phyloP scores from a whole-genome alignment of 1,140 invertebrate species.

The Globodera ellingtonae region DNA sequence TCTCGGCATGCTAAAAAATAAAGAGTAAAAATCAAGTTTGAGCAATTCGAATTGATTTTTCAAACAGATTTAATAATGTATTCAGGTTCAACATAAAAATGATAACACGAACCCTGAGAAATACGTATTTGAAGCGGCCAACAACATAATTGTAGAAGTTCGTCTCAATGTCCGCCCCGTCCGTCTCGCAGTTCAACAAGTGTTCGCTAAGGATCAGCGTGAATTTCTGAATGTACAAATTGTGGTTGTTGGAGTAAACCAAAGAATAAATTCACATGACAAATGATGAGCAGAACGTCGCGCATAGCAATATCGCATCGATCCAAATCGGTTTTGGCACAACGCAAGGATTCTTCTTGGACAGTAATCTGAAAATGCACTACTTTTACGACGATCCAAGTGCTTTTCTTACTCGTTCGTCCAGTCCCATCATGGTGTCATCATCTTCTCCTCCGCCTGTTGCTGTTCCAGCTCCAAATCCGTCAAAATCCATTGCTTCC shows the following conservation, averaged over 20 bases:
- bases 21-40: constrained; percentile 12
- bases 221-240: constrained; percentile 74
- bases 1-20: constrained; percentile 81
- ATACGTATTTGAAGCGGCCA: constrained; percentile 90
- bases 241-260: background rate
- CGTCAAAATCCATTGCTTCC: background rate
- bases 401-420: background rate
- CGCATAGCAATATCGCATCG: constrained; percentile 41
- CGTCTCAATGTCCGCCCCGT: constrained; percentile 78
- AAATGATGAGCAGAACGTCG: constrained; percentile 49
- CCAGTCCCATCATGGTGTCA: background rate
- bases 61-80: too few species aligned
- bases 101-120: constrained; percentile 75
- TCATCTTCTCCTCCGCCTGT: background rate
- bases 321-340: constrained; percentile 33
- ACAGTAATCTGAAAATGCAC: background rate
- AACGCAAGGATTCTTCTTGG: background rate
- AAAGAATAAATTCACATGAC: constrained; percentile 49
- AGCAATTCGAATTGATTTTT: constrained; percentile 66
- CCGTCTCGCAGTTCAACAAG: constrained; percentile 86
- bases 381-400: background rate
- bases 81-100: too few species aligned
- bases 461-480: too few species aligned
- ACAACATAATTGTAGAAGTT: constrained; percentile 84
- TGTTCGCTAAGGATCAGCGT: constrained; percentile 97